These are phyloP conservation scores for Tokudaia tokunoshimensis DNA, from an alignment of 2,797 vertebrate species.

Conservation along the genomic window DNA sequence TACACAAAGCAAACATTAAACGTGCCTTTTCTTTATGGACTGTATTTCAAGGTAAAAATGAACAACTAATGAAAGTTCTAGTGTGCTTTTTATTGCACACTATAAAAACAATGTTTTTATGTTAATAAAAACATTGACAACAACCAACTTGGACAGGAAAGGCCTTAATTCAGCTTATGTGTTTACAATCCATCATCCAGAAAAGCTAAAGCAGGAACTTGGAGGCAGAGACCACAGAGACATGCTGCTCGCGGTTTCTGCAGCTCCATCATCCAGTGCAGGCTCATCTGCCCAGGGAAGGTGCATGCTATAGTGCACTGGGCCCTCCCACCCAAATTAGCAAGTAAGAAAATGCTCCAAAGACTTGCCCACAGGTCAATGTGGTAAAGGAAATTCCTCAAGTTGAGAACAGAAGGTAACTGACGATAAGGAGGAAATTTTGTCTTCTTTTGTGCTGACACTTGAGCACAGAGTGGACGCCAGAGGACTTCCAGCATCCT, in stretches of 20 bases:
- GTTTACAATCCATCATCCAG: background rate
- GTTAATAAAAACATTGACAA: background rate
- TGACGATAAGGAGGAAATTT: background rate
- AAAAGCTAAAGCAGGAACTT: background rate
- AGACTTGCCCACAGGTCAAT: background rate
- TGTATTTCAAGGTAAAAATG: background rate
- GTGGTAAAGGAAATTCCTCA: background rate
- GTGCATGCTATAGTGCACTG: background rate
- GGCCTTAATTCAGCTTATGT: background rate
- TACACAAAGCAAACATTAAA: background rate
- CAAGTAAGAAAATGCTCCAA: background rate
- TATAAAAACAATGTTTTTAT: no score
- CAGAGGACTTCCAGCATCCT: background rate
- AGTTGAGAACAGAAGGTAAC: background rate
- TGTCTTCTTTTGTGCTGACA: background rate
- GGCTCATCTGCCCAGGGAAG: background rate
- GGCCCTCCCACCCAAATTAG: background rate
- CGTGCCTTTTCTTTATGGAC: background rate
- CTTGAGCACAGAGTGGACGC: background rate
- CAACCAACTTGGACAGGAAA: background rate
- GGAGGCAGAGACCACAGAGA: background rate
- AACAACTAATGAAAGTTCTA: background rate
- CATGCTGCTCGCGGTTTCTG: background rate
- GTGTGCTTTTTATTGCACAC: background rate
- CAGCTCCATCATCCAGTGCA: background rate